Conservation (phyloP, 2,888 invertebrate species). For the Cataglyphis cursor region DNA sequence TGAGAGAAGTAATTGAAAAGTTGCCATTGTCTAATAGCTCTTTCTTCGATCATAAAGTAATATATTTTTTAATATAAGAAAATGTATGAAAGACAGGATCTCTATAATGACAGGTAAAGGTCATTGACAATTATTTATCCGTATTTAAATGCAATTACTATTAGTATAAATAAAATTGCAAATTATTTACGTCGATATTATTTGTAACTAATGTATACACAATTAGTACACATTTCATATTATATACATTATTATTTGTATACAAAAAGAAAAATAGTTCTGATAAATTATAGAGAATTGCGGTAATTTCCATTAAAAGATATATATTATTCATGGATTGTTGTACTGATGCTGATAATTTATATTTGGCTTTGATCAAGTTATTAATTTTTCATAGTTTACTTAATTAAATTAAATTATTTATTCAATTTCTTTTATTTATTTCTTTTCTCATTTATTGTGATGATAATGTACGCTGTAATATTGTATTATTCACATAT, state of each 20-base stretch:
- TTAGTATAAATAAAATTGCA: slow-evolving; percentile 6
- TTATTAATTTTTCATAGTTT: slow-evolving; percentile 41
- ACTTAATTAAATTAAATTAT: slow-evolving; percentile 47
- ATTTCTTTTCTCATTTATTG: slow-evolving; percentile 19
- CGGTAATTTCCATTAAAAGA: slow-evolving; percentile 42
- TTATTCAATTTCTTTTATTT: slow-evolving; percentile 4
- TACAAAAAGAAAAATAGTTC: slow-evolving; percentile 41
- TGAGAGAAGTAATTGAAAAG: slow-evolving; percentile 18
- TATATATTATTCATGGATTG: slow-evolving; percentile 43
- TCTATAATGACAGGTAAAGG: background rate
- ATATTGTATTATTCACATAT: slow-evolving; percentile 12
- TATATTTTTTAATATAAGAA: background rate
- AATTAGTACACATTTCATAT: background rate
- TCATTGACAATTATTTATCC: slow-evolving; percentile 19
- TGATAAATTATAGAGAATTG: slow-evolving; percentile 21
- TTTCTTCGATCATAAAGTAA: background rate
- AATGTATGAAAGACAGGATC: background rate
- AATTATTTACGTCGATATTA: slow-evolving; percentile 43
- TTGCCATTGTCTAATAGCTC: slow-evolving; percentile 16
- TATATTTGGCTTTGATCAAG: slow-evolving; percentile 8
- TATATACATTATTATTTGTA: background rate
- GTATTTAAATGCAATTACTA: slow-evolving; percentile 6
- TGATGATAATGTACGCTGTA: background rate
- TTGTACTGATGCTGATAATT: slow-evolving; percentile 30
- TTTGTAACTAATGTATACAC: slow-evolving; percentile 18